Evolutionary conservation across 2,888 invertebrate species (phyloP).

Genomic region (Pachycephus smyrnensis): DNA sequence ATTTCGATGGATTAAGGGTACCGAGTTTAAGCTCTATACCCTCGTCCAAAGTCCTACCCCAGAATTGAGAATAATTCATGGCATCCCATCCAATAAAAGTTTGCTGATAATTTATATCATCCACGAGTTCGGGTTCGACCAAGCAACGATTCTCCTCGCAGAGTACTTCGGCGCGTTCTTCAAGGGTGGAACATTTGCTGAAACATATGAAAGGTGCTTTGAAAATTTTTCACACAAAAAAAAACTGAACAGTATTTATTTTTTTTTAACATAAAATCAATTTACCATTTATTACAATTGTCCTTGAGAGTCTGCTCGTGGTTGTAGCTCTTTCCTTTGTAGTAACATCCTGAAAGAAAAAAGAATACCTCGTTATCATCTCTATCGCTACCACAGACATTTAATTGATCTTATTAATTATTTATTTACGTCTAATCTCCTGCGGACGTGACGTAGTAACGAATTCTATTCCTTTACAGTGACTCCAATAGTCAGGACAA

Average conservation of each 20-base stretch:
- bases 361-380: not conserved
- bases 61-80: constrained; percentile 84
- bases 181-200: constrained; percentile 71
- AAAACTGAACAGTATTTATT: constrained; percentile 2
- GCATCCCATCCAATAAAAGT: constrained; percentile 79
- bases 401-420: not conserved
- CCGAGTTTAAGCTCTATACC: constrained; percentile 84
- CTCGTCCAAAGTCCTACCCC: constrained; percentile 84
- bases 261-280: not conserved
- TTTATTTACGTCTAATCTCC: constrained; percentile 31
- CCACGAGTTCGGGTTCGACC: constrained; percentile 77
- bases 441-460: constrained; percentile 43
- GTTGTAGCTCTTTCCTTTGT: constrained; percentile 70
- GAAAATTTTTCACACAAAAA: not conserved
- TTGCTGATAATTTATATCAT: constrained; percentile 73
- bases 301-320: constrained; percentile 70
- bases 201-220: constrained; percentile 22
- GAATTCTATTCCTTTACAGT: constrained; percentile 72
- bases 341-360: constrained; percentile 67
- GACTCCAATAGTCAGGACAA: constrained; percentile 89
- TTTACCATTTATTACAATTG: constrained; percentile 82
- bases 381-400: not conserved
- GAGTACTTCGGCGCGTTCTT: constrained; percentile 67
- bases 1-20: constrained; percentile 70
- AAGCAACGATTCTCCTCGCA: constrained; percentile 83